Base-by-base conservation (phyloP, 2,888 invertebrate species). In the Cosmopolites sordidus region DNA sequence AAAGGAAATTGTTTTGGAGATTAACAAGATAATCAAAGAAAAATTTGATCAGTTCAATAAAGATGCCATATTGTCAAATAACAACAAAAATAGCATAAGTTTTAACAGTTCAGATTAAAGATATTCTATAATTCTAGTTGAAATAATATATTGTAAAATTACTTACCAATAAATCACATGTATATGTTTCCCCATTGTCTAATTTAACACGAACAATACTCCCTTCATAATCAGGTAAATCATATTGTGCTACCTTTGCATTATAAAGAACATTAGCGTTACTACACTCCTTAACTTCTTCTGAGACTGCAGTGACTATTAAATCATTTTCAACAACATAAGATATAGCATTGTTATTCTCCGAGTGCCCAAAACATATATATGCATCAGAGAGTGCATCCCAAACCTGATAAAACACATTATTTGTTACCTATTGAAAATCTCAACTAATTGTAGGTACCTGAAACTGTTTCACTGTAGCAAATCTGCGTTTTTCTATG, bases 281-380 rank as follows among this genome's bases (percentile, higher is more conserved):
- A 59, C 67, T 65, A 1, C 79, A 66, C 16, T 76, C 71, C 37
- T 78, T 69, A 1, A 75, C 58, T 66, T 84, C 81, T 54, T 76
- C 78, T 62, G 82, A 83, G 9, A 92, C 81, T 0, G 90, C 83
- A 65, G 86, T 81, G 1, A 92, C 73, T 41, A 97, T 79, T 3
- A 95, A 79, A 75, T 95, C 89, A 76, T 97, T 98, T 76, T 98
- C 98, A 11, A 96, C 89, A 61, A 98, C 89, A 70, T 89, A 93
- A 0, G 95, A 92, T 1, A 98, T 79, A 69, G 90, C 84, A 41
- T 86, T 81, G 16, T 80, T 76, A 63, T 85, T 75, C 57, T 86
- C 79, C 11, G 87, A 84, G 55, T 88, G 78, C 63, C 86, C 87
- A 71, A 97, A 96, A 55, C 87, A 83, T 58, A 97, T 93, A 64